A percentile compares a stretch with the other conserved stretches of the same genome.
Evolutionary conservation across 1,140 invertebrate genomes (phyloP).

Genomic region (Lepidostoma basale): DNA sequence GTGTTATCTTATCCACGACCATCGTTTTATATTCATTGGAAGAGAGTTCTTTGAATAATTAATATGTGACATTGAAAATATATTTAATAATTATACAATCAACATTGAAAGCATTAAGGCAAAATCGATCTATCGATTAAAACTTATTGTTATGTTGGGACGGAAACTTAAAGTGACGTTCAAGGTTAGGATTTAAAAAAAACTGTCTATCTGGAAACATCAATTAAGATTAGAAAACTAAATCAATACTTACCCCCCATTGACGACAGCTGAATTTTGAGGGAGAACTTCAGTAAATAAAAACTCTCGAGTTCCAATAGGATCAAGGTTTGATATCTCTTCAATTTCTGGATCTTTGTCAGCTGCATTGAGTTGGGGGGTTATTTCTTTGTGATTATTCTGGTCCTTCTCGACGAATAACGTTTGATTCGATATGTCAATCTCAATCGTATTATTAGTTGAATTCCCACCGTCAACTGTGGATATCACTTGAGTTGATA

Average conservation of each 20-base stretch:
- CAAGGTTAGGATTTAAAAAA: too few species aligned
- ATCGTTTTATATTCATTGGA: too few species aligned
- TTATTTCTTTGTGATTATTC: constrained; percentile 11
- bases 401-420: background rate
- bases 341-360: constrained; percentile 21
- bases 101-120: too few species aligned
- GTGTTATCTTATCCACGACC: too few species aligned
- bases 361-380: constrained; percentile 19
- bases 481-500: constrained; percentile 29
- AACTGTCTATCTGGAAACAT: constrained; percentile 14
- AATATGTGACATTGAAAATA: too few species aligned
- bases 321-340: background rate
- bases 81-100: too few species aligned
- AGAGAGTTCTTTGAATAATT: too few species aligned
- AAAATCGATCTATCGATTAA: too few species aligned
- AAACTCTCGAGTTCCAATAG: constrained; percentile 50
- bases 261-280: constrained; percentile 61
- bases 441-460: constrained; percentile 4
- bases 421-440: background rate
- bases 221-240: too few species aligned
- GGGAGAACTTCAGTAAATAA: constrained; percentile 58
- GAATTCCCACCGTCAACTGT: background rate
- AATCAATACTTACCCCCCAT: constrained; percentile 63
- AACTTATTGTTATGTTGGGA: too few species aligned
- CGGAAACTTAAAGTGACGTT: too few species aligned